A percentile compares a stretch with the other conserved stretches of the same genome.
Evolutionary conservation across 2,113 vertebrate species (phyloP).

Genomic region (Pelusios castaneus): DNA sequence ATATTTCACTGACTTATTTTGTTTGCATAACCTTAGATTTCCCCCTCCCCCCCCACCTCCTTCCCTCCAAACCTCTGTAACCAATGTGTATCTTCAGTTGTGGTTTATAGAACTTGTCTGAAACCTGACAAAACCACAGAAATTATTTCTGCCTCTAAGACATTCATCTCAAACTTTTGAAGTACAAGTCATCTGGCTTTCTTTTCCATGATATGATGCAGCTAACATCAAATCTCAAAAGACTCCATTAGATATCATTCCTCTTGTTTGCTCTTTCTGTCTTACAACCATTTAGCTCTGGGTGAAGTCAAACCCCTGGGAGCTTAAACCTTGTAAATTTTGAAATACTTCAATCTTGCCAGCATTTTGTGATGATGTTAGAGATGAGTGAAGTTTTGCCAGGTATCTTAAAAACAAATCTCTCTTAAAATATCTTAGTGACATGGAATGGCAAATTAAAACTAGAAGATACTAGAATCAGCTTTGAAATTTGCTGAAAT

Average conservation of each 20-base stretch:
- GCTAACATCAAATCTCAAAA: rapidly evolving
- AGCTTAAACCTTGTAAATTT: neutral
- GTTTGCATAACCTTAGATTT: neutral
- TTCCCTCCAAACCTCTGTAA: neutral
- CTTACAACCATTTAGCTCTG: neutral
- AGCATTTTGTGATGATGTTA: neutral
- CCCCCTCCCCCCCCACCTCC: too few species aligned
- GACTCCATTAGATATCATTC: neutral
- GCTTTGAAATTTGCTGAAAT: neutral
- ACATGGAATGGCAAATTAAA: rapidly evolving
- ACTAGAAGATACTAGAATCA: neutral
- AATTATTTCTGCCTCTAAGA: neutral
- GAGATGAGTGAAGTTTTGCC: neutral
- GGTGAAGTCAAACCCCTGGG: neutral
- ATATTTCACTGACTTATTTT: neutral
- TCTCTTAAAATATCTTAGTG: neutral
- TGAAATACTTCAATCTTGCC: neutral
- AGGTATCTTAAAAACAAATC: neutral
- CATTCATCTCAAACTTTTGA: rapidly evolving
- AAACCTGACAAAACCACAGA: neutral
- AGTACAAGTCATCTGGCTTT: neutral
- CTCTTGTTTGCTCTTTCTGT: neutral
- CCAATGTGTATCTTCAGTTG: neutral
- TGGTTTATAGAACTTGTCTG: neutral
- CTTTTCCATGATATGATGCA: rapidly evolving